Evolutionary conservation across 2,113 vertebrate genomes (phyloP).

Genomic region (Uria aalge): DNA sequence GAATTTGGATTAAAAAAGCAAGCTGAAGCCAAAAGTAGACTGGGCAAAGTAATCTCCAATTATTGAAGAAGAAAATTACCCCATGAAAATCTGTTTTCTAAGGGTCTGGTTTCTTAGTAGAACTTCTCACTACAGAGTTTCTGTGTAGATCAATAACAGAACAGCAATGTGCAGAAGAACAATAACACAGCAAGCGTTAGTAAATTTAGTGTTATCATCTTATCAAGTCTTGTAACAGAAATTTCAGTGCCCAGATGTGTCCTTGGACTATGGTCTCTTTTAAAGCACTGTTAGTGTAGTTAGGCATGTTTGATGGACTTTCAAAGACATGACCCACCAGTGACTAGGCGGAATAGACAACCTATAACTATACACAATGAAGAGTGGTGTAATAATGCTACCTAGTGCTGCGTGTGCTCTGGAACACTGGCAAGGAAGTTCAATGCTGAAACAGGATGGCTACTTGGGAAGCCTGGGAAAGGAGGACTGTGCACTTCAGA

Average conservation of each 20-base stretch:
- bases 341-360: neutral
- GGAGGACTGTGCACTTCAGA: neutral
- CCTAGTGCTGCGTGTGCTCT: neutral
- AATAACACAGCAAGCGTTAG: neutral
- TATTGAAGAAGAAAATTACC: neutral
- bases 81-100: neutral
- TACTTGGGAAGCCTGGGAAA: neutral
- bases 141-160: neutral
- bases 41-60: neutral
- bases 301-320: neutral
- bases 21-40: neutral
- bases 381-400: neutral
- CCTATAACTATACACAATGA: neutral
- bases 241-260: neutral
- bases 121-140: neutral
- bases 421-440: neutral
- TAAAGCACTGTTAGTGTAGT: neutral
- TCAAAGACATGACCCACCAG: neutral
- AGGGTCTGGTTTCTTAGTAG: neutral
- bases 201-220: neutral
- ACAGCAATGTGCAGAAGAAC: neutral
- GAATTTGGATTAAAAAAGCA: neutral
- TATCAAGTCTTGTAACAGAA: neutral
- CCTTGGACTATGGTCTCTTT: neutral
- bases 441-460: neutral